Evolutionary conservation across 1,140 invertebrate species (phyloP).

Genomic region (Platyscapa corneri): DNA sequence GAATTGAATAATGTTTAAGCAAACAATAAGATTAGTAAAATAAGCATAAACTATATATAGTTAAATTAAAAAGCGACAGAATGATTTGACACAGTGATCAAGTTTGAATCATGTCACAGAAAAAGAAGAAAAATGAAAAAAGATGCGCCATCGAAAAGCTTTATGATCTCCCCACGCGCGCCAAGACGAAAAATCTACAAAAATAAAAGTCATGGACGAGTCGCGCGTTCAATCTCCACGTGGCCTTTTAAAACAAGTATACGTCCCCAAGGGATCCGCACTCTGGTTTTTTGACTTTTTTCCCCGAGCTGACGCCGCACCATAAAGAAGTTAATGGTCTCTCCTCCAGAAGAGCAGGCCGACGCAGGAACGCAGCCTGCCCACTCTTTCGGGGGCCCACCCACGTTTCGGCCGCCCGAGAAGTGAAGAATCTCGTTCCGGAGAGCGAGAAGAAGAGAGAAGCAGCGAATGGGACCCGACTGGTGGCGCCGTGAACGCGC

Average conservation of each 20-base stretch:
- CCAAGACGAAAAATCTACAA: not conserved
- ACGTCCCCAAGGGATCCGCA: not conserved
- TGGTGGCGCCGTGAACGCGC: conserved; percentile 58
- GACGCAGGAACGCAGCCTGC: conserved; percentile 52
- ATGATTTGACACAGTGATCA: too few species aligned
- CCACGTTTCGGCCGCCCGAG: conserved; percentile 59
- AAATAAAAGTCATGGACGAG: not conserved
- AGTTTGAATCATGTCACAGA: not conserved
- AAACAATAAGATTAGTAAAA: too few species aligned
- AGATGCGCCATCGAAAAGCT: not conserved
- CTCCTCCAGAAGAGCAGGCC: conserved; percentile 20
- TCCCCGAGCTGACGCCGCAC: not conserved
- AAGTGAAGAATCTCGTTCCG: not conserved
- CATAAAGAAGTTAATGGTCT: conserved; percentile 43
- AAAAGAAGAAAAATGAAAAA: not conserved
- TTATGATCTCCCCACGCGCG: not conserved
- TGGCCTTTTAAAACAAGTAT: not conserved
- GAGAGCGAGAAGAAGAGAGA: conserved; percentile 44
- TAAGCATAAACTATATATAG: too few species aligned
- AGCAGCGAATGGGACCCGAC: conserved; percentile 57
- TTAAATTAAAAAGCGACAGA: too few species aligned
- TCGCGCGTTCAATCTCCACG: not conserved
- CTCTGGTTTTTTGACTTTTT: not conserved
- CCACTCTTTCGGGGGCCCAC: conserved; percentile 62
- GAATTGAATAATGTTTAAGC: too few species aligned